Evolutionary conservation across 2,797 vertebrate species (phyloP).

Genomic region (Lycodopsis pacificus): DNA sequence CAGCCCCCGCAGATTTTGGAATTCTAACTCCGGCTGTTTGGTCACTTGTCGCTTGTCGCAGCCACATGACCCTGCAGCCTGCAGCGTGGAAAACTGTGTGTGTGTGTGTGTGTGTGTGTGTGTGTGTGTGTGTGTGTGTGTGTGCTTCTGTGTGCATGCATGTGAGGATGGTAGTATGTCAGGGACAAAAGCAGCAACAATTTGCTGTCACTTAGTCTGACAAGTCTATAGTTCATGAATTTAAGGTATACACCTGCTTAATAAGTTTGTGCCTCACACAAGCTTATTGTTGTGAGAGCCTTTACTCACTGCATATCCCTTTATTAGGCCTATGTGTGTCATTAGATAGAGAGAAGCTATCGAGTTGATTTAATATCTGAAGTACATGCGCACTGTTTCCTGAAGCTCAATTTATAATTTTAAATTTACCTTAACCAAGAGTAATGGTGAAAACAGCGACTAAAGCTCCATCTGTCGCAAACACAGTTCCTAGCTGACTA

Average conservation of each 20-base stretch:
- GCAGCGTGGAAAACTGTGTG: conserved; percentile 33
- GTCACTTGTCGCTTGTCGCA: conserved; percentile 73
- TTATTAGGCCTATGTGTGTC: conserved; percentile 55
- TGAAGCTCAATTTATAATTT: conserved; percentile 68
- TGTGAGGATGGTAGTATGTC: background rate
- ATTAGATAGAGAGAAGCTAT: conserved; percentile 54
- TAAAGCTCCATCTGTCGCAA: conserved; percentile 64
- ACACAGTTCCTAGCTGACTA: conserved; percentile 68
- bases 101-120: conserved; percentile 1
- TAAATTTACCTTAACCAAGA: conserved; percentile 74
- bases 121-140: background rate
- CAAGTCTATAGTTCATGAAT: conserved; percentile 25
- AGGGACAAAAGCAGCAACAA: conserved; percentile 33
- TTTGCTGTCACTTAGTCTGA: conserved; percentile 51
- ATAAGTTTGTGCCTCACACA: conserved; percentile 42
- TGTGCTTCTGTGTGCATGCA: too few relatives aligned
- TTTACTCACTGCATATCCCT: conserved; percentile 35
- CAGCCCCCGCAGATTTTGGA: conserved; percentile 78
- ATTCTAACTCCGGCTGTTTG: conserved; percentile 76
- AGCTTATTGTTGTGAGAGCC: conserved; percentile 36
- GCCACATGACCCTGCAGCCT: conserved; percentile 70
- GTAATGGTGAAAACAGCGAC: conserved; percentile 61
- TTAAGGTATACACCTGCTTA: conserved; percentile 36
- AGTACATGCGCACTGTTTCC: conserved; percentile 53
- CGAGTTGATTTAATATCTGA: conserved; percentile 68